A percentile compares a stretch with the other conserved stretches of the same genome.
These are phyloP conservation scores for Sphecodes monilicornis DNA, from an alignment of 2,888 invertebrate species.

Conservation along the genomic window DNA sequence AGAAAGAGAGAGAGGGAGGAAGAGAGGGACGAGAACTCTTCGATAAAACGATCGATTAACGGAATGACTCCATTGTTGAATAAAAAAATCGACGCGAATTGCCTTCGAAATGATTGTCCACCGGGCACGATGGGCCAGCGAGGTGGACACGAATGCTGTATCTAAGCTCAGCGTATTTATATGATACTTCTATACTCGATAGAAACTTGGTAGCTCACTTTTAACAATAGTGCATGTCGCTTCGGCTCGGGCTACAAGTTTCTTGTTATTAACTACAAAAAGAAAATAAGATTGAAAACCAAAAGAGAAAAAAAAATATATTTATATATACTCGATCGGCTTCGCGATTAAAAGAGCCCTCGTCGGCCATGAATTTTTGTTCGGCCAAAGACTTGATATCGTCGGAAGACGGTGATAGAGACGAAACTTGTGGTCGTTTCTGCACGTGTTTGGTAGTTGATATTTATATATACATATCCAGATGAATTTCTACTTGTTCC, in stretches of 20 bases:
- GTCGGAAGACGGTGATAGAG: conserved; percentile 6
- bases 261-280: conserved; percentile 41
- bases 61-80: background rate
- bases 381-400: background rate
- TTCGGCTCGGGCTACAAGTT: conserved; percentile 76
- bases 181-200: conserved; percentile 81
- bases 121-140: conserved; percentile 73
- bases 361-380: background rate
- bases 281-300: background rate
- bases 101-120: conserved; percentile 60
- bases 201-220: conserved; percentile 84
- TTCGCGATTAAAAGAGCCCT: background rate
- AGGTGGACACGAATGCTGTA: conserved; percentile 84
- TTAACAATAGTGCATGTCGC: conserved; percentile 84
- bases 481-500: conserved; percentile 52
- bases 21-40: background rate
- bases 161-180: conserved; percentile 83
- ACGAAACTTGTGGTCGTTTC: conserved; percentile 72
- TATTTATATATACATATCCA: conserved; percentile 27
- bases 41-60: background rate
- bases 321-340: background rate
- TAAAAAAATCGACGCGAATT: background rate
- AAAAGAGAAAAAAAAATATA: background rate
- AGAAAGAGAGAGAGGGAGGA: background rate
- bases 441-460: conserved; percentile 66